Evolutionary conservation across 2,797 vertebrate genomes (phyloP).

Genomic region (Chiropotes sagulatus): DNA sequence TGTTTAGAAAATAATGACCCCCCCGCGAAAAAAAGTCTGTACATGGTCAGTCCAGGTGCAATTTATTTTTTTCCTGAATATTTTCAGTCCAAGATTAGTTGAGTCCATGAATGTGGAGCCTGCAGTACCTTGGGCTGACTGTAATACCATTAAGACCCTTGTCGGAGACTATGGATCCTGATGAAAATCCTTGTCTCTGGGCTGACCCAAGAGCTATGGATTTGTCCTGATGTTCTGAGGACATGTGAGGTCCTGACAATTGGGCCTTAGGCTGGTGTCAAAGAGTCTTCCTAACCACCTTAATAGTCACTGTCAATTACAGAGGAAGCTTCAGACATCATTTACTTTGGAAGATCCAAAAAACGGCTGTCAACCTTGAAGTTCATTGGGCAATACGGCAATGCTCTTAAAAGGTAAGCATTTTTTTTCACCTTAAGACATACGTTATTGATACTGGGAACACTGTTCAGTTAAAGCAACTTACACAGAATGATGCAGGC

Average conservation of each 20-base stretch:
- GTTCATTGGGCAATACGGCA: slow-evolving; percentile 80
- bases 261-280: background rate
- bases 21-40: background rate
- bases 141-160: background rate
- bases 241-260: background rate
- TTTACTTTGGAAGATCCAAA: slow-evolving; percentile 80
- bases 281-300: background rate
- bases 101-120: background rate
- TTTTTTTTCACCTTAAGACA: slow-evolving; percentile 12
- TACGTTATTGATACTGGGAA: background rate
- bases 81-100: background rate
- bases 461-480: background rate
- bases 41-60: background rate
- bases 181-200: background rate
- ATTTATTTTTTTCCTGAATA: background rate
- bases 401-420: slow-evolving; percentile 80
- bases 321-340: slow-evolving; percentile 77
- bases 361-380: slow-evolving; percentile 62
- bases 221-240: background rate
- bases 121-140: background rate
- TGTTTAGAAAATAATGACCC: background rate
- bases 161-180: background rate
- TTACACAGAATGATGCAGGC: background rate
- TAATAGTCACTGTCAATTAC: slow-evolving; percentile 39
- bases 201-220: background rate